Base-by-base conservation (phyloP, 2,888 invertebrate genomes). In the Tillus elongatus region DNA sequence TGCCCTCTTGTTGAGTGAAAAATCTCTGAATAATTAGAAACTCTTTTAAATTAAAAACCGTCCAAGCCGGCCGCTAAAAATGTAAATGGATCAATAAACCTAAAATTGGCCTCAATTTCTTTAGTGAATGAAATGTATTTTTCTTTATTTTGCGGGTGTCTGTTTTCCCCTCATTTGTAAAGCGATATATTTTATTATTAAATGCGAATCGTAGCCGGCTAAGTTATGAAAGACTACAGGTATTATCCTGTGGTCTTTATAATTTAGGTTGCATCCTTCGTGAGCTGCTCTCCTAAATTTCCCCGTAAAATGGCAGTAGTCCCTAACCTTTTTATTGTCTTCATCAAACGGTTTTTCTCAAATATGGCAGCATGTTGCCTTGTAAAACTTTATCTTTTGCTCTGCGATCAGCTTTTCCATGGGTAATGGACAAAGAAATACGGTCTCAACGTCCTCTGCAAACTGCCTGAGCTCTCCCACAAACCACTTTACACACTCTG, bases 201-300 rank as follows among this genome's bases (percentile, higher is more conserved):
- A 41, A 33, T 45, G 41, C 12, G 35, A 4, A 30, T 44, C 45
- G 15, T 44, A 46, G 3, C 39, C 40, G 14, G 19, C 14, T 15
- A 43, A 37, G 36, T 42, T 42, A 30, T 44, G 40, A 31, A 36
- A 35, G n/a, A 35, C 15, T 6, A 35, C 15, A 4, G 35, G 35
- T 6, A 35, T 13, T 6, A 12, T 13, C 4, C 10, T 9, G 11
- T 4, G 4, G 32, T 13, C n/a, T 30, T 10, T 6, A 14, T 13
- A 35, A n/a, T 31, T 31, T 10, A 35, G 4, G 15, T 35, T 35
- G 32, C 35, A 35, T 4, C 4, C 13, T 10, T 35, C 14, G 13
- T 35, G 35, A 13, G 35, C 24, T 13, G 35, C 29, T n/a, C 35
- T 30, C n/a, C 35, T 19, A 19, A 8, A 19, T 8, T 8, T 6